Evolutionary conservation across 2,113 vertebrate species (phyloP).

Genomic region (Vimba vimba): DNA sequence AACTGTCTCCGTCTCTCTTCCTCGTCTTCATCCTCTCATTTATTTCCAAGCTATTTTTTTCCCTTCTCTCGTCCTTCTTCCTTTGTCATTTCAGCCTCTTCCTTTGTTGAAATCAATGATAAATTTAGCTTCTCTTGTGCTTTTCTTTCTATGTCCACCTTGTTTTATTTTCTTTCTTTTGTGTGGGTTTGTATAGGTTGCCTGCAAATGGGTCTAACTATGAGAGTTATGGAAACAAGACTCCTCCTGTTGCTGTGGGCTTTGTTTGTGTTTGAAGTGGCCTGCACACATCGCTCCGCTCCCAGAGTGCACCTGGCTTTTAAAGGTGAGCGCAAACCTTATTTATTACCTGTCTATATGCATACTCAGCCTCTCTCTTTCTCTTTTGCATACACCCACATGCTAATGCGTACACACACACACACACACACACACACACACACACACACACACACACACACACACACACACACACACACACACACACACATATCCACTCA

Average conservation of each 20-base stretch:
- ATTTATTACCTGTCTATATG: slow-evolving; percentile 18
- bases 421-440: slow-evolving; percentile 20
- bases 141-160: slow-evolving; percentile 43
- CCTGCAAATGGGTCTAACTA: slow-evolving; percentile 71
- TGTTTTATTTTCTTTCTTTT: slow-evolving; percentile 66
- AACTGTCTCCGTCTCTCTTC: slow-evolving; percentile 19
- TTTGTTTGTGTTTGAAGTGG: slow-evolving; percentile 70
- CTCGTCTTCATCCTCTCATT: not conserved
- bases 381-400: slow-evolving; percentile 21
- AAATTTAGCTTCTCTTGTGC: slow-evolving; percentile 19
- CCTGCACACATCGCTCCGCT: slow-evolving; percentile 71
- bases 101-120: slow-evolving; percentile 22
- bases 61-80: not conserved
- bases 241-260: slow-evolving; percentile 75
- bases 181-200: slow-evolving; percentile 74
- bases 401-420: not conserved
- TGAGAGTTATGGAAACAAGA: slow-evolving; percentile 71
- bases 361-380: slow-evolving; percentile 19
- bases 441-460: not conserved
- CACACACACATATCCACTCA: not conserved
- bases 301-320: slow-evolving; percentile 78
- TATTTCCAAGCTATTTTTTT: slow-evolving; percentile 20
- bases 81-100: slow-evolving; percentile 27
- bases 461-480: slow-evolving; percentile 25
- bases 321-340: slow-evolving; percentile 73